Base-by-base conservation (phyloP, 2,113 vertebrate genomes). In the Carettochelys insculpta region DNA sequence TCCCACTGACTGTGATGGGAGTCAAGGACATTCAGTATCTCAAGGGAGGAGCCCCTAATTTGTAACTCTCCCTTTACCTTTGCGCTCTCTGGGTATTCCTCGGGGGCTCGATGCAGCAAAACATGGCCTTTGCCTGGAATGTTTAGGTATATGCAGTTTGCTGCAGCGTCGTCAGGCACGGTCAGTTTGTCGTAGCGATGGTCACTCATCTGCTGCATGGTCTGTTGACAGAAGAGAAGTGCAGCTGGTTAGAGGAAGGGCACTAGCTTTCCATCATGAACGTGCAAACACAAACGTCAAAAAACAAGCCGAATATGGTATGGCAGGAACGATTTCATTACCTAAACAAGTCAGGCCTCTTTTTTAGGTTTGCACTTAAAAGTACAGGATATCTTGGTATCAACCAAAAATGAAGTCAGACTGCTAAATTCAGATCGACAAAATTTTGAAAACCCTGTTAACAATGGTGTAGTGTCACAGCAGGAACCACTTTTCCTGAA, bases 201-300 rank as follows among this genome's bases (percentile, higher is more conserved):
- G 97, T 99, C 99, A 1, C 99, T 99, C 98, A 99, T 99, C 95
- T 99, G 99, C 43, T 99, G 99, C 99, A 99, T 99, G 88, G 98
- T 99, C 99, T 99, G 92, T 20, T 89, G 34, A 89, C 53, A 95
- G 89, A 97, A 86, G 90, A 5, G 88, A 84, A 93, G 58, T 1
- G 3, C 53, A 65, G 22, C 65, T 87, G 1, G 82, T 95, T 31
- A 93, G 22, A 87, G 29, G 5, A 24, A 93, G 29, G 20, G 16
- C 11, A 4, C 34, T 1, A 80, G 19, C 75, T 87, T 73, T 19
- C 13, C 43, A 45, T 52, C 82, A 80, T 11, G 34, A 82, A 83
- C 1, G 5, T 41, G 6, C 86, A 86, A 68, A 61, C 8, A 41
- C 16, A 88, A 51, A 7, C 73, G 77, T 81, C 53, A 79, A 47